Evolutionary conservation across 2,888 invertebrate genomes (phyloP), one percentile per base, ranked within the genome.

Genomic region (Anarsia innoxiella): DNA sequence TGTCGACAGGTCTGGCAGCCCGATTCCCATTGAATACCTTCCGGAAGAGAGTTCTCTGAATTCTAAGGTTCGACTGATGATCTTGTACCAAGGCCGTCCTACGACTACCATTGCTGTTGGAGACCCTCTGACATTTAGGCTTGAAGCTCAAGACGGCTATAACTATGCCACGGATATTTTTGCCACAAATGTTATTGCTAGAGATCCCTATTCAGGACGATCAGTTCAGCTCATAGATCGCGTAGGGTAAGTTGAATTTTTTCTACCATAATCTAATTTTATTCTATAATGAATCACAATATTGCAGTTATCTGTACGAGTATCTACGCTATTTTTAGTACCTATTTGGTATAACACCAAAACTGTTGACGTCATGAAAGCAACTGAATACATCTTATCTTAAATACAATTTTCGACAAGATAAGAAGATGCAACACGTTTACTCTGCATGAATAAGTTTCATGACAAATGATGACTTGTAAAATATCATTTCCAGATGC

Each of bases 21-120:
- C 96, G 0, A 95, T 95, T 47, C 96, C 95, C 8, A 95, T 96
- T 38, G 96, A 96, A 70, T 95, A 95, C 65, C 82, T 96, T 3
- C 96, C 96, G 12, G 95, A 95, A 9, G 95, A 96, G 66, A 96
- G 96, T 56, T 93, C 95, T 0, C 76, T 96, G 23, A 95, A 95
- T 66, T 95, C 95, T 0, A 93, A 94, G 64, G 94, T 96, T 1
- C 89, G 95, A 11, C 73, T 96, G 45, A 86, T 92, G 80, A 95
- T 96, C 51, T 71, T 96, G 31, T 96, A 96, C 66, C 94, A 96
- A 79, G 95, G 95, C 28, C 82, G 95, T 49, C 95, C 96, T 1
- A 96, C 96, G 0, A 96, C 95, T 0, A 96, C 95, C 1, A 96
- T 96, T 30, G 96, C 96, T 4, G 96, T 96, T 2, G 96, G 96